Base-by-base conservation (phyloP, 2,797 vertebrate species). In the Austrolebias charrua region DNA sequence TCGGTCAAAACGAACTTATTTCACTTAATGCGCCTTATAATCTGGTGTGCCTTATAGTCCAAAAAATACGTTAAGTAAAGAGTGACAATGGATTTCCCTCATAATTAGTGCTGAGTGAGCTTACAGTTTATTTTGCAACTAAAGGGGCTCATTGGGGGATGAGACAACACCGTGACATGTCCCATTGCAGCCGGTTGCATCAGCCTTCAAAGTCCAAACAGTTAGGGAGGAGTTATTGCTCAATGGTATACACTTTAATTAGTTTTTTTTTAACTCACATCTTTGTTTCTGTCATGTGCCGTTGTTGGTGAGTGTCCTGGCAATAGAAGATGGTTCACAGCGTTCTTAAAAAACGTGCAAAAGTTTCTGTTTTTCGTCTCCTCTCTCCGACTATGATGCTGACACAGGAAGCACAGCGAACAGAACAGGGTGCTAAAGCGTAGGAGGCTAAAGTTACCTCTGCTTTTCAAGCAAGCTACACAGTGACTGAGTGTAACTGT, bases 401-500 rank as follows among this genome's bases (percentile, higher is more conserved):
- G 56, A 35, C n/a, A 58, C 28, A 46, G 6, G 13, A 8, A 20
- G 31, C 56, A 59, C 28, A 45, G 19, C 4, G 57, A 46, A 1
- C n/a, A 38, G 18, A 9, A 42, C 20, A 28, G 2, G 20, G 14
- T 44, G 24, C 18, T 24, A 15, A 55, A 43, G 31, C 16, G 28
- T 33, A 46, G 55, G 55, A 45, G 42, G 55, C 14, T 46, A 29
- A 33, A 46, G 28, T 47, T 28, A 47, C 55, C n/a, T 46, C n/a
- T 46, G 44, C 44, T 46, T 18, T 63, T 35, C 44, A 54, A 63
- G 29, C 29, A 55, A 28, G 6, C 50, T 49, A 29, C 6, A 12
- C 20, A 51, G 50, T 28, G 5, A 31, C 52, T 49, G 29, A 31
- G 5, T 55, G 57, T 48, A 16, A 18, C 16, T 33, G 51, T 18